Evolutionary conservation across 2,797 vertebrate genomes (phyloP), one percentile per base, ranked within the genome.

Genomic region (Oreochromis grahami): DNA sequence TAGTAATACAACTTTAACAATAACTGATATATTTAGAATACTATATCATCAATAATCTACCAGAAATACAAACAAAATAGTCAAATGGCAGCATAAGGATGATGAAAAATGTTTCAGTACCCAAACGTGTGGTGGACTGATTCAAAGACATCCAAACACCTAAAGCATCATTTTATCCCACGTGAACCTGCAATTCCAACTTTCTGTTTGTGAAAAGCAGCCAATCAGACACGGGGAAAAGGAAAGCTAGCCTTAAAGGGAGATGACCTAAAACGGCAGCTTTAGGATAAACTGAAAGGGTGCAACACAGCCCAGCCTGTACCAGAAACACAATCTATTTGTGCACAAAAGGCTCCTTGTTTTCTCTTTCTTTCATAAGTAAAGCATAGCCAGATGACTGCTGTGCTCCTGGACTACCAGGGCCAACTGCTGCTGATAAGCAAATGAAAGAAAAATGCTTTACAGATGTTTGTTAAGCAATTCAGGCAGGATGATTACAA

Each of bases 391-490:
- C 32, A 41, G n/a, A 21, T 41, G 36, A 65, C n/a, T 65, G n/a
- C 63, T 68, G 63, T 41, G 8, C 65, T 19, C 65, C 41, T 70
- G 65, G 21, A 45, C 21, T 70, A 70, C 14, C 65, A 72, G 65
- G 14, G 7, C 0, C 8, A 70, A 45, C 14, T 65, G 11, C 19
- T 65, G 36, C 60, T 65, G 60, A 65, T 65, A 41, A 41, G 36
- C n/a, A 65, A 41, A 41, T 13, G 12, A 68, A 68, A 41, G 32
- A 68, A 9, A 68, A 21, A 4, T 21, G 2, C 12, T 68, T 3
- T 41, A 68, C 36, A 68, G 63, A 68, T 68, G 63, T 21, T 65
- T 65, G 60, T 29, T 48, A 48, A 29, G 14, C 0, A 72, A 45
- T 45, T 29, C 15, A 12, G 43, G 43, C 15, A 19, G 24, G 24